Evolutionary conservation across 2,113 vertebrate genomes (phyloP), one percentile per base, ranked within the genome.

Genomic region (Panurus biarmicus): DNA sequence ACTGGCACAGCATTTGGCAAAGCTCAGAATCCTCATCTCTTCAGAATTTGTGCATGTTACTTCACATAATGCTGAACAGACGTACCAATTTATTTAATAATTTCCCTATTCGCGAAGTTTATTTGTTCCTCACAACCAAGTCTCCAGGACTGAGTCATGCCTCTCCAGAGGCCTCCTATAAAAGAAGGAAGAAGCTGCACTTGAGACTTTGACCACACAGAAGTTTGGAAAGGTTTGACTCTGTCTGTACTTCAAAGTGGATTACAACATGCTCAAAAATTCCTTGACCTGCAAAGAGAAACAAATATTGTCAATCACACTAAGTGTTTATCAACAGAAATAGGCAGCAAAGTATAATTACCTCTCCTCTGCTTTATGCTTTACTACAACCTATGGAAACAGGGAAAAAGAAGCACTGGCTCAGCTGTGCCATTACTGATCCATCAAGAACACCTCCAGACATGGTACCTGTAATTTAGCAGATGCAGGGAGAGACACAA

Each of bases 221-320:
- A 92, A 51, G 86, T 87, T 82, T 76, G 92, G 79, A 95, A 95
- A 29, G 74, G 83, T 77, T 35, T 67, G 76, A 54, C 45, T 85
- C 45, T 71, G 60, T 31, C 64, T 64, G 70, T 7, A 21, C 94
- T 96, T 97, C 94, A 83, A 73, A 78, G 90, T 62, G 56, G 82
- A 87, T 97, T 97, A 98, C 42, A 98, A 94, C 5, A 84, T 97
- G 89, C 97, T 98, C 97, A 98, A 87, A 97, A 98, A 98, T 77
- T 98, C 98, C 95, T 98, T 98, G 72, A 98, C 98, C 98, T 98
- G 93, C 71, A 82, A 94, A 69, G 85, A 90, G 87, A 94, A 89
- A 93, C 42, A 89, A 86, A 82, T 23, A 95, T 19, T 12, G 31
- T 96, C 75, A 94, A 36, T 65, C 58, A 64, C 57, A 65, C 24